These are phyloP conservation scores for Clunio marinus DNA, from an alignment of 2,888 invertebrate genomes.

Conservation along the genomic window DNA sequence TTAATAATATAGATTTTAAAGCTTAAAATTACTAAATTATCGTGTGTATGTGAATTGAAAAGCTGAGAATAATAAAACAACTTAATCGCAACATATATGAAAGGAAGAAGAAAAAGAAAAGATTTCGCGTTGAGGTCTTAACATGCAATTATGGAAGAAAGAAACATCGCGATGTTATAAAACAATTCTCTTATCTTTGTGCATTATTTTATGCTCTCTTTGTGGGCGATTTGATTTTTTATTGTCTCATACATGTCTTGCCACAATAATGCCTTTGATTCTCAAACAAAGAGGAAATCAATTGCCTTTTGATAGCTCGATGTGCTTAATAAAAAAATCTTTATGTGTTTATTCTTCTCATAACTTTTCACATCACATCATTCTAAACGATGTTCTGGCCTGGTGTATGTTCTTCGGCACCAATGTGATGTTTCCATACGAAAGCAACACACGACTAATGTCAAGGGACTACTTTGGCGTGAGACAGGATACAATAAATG, in stretches of 20 bases:
- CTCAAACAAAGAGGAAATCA: conserved; percentile 15
- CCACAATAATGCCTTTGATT: conserved; percentile 1
- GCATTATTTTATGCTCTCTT: conserved; percentile 17
- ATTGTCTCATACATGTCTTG: conserved; percentile 2
- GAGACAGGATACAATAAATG: conserved; percentile 21
- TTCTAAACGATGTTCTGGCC: not conserved
- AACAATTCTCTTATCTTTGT: conserved; percentile 22
- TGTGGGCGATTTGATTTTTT: conserved; percentile 18
- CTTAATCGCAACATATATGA: conserved; percentile 5
- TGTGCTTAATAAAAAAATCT: not conserved
- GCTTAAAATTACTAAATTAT: conserved; percentile 15
- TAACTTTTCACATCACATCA: no score
- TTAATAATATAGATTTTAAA: conserved; percentile 1
- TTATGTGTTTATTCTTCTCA: no score
- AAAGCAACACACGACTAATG: not conserved
- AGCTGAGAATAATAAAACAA: not conserved
- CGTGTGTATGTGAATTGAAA: not conserved
- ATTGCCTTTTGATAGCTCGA: not conserved
- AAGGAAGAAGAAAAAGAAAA: not conserved
- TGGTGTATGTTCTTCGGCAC: conserved; percentile 10
- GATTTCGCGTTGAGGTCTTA: not conserved
- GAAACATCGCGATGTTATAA: not conserved
- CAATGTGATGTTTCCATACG: not conserved
- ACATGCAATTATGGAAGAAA: conserved; percentile 3
- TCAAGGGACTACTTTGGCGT: not conserved